phyloP scores from a whole-genome alignment of 2,113 vertebrate genomes.

The Ceyx cyanopectus region DNA sequence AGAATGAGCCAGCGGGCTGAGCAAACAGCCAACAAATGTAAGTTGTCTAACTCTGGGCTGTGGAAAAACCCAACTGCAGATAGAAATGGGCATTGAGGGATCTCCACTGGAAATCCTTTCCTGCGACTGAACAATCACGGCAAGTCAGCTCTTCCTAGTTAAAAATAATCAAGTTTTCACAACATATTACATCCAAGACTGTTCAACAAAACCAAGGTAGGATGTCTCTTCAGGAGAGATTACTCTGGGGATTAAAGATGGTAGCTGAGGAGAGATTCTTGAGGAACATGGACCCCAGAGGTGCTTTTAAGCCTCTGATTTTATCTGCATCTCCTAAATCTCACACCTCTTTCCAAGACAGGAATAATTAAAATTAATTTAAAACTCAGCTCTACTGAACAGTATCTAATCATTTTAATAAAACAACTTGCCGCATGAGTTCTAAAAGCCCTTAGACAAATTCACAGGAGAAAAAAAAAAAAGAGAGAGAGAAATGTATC shows the following conservation, averaged over 20 bases:
- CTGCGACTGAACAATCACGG: background rate
- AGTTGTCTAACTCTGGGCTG: background rate
- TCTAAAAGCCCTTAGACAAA: background rate
- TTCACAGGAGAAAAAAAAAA: background rate
- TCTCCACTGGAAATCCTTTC: background rate
- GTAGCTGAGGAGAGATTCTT: background rate
- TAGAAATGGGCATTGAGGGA: background rate
- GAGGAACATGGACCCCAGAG: fast-evolving
- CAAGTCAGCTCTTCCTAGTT: background rate
- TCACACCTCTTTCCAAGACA: background rate
- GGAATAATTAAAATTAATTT: background rate
- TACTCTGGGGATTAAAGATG: background rate
- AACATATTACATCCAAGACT: background rate
- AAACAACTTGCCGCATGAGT: background rate
- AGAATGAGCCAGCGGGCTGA: background rate
- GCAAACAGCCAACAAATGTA: background rate
- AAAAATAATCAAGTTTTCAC: background rate
- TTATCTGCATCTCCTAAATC: background rate
- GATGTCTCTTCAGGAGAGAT: background rate
- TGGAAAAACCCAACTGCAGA: background rate
- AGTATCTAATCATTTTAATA: background rate
- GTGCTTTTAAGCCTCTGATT: background rate
- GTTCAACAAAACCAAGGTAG: background rate
- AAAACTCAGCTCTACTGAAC: background rate
- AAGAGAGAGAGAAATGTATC: background rate